Conservation (phyloP, 2,113 vertebrate genomes). For the Corvus moneduloides region DNA sequence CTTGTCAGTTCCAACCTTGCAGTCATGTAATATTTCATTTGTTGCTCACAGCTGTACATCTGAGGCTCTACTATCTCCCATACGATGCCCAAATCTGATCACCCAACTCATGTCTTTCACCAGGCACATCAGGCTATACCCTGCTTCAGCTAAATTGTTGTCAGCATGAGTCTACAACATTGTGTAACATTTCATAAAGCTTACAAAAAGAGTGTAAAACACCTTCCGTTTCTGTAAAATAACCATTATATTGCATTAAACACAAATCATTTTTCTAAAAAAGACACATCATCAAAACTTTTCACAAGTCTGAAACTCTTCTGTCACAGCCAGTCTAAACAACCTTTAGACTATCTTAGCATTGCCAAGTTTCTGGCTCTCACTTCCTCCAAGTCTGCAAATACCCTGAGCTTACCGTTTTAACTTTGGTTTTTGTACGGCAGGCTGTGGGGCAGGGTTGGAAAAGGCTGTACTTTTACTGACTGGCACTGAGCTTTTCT, state of each 20-base stretch:
- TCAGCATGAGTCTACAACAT: background rate
- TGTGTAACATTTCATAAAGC: background rate
- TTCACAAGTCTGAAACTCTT: background rate
- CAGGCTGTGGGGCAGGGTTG: slow-evolving; percentile 76
- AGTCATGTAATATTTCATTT: background rate
- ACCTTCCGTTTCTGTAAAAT: background rate
- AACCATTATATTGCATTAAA: background rate
- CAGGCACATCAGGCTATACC: background rate
- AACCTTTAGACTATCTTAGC: background rate
- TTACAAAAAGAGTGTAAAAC: background rate
- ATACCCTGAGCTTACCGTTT: slow-evolving; percentile 76
- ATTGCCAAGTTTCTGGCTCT: background rate
- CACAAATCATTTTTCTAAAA: background rate
- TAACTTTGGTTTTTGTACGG: slow-evolving; percentile 83
- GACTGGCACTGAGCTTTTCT: slow-evolving; percentile 77
- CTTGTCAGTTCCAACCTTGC: background rate
- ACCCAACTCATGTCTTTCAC: background rate
- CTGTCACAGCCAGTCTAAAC: background rate
- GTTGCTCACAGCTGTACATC: background rate
- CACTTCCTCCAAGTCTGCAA: background rate
- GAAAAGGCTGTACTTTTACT: slow-evolving; percentile 81
- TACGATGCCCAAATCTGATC: background rate
- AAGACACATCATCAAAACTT: background rate
- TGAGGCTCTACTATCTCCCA: background rate
- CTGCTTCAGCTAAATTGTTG: background rate